phyloP scores from a whole-genome alignment of 2,888 invertebrate species.

The Cancer borealis region DNA sequence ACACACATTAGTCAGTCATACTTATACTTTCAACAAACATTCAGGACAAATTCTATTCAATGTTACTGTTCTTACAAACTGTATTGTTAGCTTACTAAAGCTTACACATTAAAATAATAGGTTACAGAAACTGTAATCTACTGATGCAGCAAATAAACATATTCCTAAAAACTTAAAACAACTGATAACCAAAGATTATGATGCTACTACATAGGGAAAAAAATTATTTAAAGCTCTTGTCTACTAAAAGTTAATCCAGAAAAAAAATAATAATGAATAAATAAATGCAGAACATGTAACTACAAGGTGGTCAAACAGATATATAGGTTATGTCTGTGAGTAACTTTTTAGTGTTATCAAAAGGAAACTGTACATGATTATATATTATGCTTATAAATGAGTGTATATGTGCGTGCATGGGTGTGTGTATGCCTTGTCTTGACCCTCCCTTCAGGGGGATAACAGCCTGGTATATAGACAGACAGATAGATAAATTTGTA shows the following conservation, averaged over 20 bases:
- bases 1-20: neutral
- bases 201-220: neutral
- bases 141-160: neutral
- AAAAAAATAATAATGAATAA: neutral
- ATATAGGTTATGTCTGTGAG: neutral
- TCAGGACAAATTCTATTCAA: neutral
- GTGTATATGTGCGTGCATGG: too few species aligned
- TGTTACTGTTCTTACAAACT: neutral
- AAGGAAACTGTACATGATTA: conserved; percentile 25
- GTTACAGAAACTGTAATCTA: neutral
- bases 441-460: too few species aligned
- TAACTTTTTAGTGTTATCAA: neutral
- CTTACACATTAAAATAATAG: neutral
- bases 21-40: neutral
- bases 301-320: neutral
- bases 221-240: neutral
- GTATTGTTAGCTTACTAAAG: neutral
- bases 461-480: too few species aligned
- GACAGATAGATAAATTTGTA: neutral
- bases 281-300: neutral
- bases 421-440: too few species aligned
- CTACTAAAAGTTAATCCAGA: neutral
- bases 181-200: neutral
- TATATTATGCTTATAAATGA: neutral
- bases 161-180: neutral